Base-by-base conservation (phyloP, 2,888 invertebrate genomes). In the Napeogenes inachia region DNA sequence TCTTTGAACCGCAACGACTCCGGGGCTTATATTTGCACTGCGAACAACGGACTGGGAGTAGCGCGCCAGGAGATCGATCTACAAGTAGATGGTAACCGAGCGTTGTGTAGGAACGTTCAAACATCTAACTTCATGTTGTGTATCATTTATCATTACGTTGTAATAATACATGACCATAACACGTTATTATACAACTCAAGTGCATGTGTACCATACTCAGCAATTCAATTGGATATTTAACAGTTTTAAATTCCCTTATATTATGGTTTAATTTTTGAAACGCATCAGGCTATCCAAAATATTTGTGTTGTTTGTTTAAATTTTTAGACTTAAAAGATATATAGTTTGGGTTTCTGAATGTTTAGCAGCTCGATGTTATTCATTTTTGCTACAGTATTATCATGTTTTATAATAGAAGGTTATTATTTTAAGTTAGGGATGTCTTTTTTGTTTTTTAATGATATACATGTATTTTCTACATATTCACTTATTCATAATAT, bases 21-120 rank as follows among this genome's bases (percentile, higher is more conserved):
- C 33, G 98, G 98, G 47, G 93, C 94, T 12, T 98, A 98, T 82
- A 92, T 95, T 61, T 98, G 98, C 77, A 92, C 94, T 8, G 98
- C 97, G 1, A 94, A 94, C 77, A 98, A 98, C 82, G 93, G 93
- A 2, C 84, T 95, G 35, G 95, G 95, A 21, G 83, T 91, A 57
- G 93, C 95, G n/a, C 91, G 93, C 45, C 92, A 93, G 73, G 93
- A 95, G 82, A 92, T 96, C 62, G 91, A 90, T 62, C 89, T 97
- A 10, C 91, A 93, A 66, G 94, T 97, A 57, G 92, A 92, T 80
- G 96, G 97, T 97, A 87, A 88, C 93, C 80, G 21, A 38, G 30
- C 21, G 10, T 6, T 6, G 35, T 4, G 35, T 35, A 35, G 1
- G 1, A 35, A 6, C 4, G 4, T 6, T 35, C 35, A 35, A 35